Evolutionary conservation across 2,113 vertebrate species (phyloP), one percentile per base, ranked within the genome.

Genomic region (Callipepla squamata): DNA sequence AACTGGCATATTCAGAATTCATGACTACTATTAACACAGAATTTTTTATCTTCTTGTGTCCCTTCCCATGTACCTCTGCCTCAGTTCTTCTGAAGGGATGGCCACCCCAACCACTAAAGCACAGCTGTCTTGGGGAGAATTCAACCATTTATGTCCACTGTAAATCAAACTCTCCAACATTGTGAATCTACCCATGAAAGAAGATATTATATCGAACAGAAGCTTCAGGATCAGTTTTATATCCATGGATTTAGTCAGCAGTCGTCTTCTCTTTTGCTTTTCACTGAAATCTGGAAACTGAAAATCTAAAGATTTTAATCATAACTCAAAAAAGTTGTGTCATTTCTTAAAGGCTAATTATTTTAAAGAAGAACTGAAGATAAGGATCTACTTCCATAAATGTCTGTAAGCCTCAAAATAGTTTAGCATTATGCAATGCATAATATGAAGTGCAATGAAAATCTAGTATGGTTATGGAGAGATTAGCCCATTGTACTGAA

Each of bases 111-210:
- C 6, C 10, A 34, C 15, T 78, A 59, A 70, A 28, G n/a, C 5
- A 7, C 30, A 5, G 6, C 7, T 63, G 3, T 73, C n/a, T 36
- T 1, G 2, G 13, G 8, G 6, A 36, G 5, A 6, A 78, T 78
- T 11, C 59, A 74, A 67, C 11, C 19, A 26, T 0, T 20, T 58
- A 10, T 20, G 8, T 30, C 69, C 58, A 42, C 3, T 0, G 40
- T 78, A 23, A 13, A 67, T 7, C 15, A 63, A 80, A 38, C 2
- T 53, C 9, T 53, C 47, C 6, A 51, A 15, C 6, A n/a, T 20
- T 48, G 58, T 2, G 87, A 57, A 69, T 62, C 34, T 90, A 2
- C 13, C 23, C 19, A 8, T 36, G 58, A 88, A 66, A 17, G 1
- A 38, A 22, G 7, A 2, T 75, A 32, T 7, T 74, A 1, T 22